Conservation (phyloP, 2,797 vertebrate genomes). For the Cynopterus sphinx region DNA sequence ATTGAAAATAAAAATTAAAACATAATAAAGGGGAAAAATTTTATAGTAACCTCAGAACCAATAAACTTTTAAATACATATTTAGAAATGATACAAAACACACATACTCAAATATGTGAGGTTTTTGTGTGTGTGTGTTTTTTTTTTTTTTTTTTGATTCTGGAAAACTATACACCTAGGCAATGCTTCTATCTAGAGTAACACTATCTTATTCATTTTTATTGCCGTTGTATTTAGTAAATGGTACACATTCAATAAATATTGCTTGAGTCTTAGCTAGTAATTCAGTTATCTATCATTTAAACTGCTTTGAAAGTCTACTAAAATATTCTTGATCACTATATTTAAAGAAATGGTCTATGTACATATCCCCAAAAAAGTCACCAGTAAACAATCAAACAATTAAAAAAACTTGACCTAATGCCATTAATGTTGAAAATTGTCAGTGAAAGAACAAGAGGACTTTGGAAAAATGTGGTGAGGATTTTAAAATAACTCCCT, state of each 20-base stretch:
- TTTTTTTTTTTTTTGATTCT: not conserved
- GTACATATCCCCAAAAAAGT: not conserved
- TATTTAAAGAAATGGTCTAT: not conserved
- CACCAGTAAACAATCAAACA: not conserved
- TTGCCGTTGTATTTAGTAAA: not conserved
- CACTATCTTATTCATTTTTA: not conserved
- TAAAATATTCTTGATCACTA: not conserved
- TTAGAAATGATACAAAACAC: not conserved
- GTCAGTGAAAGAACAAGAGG: not conserved
- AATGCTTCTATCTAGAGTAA: not conserved
- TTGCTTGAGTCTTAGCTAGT: not conserved
- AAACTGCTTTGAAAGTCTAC: not conserved
- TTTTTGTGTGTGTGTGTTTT: too few relatives aligned
- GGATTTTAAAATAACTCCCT: not conserved
- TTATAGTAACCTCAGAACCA: not conserved
- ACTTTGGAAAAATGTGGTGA: not conserved
- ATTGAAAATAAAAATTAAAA: not conserved
- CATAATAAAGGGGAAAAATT: not conserved
- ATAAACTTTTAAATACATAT: not conserved
- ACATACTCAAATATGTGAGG: not conserved
- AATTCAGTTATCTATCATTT: not conserved
- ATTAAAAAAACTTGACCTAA: not conserved
- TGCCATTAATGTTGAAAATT: not conserved
- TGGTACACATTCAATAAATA: not conserved
- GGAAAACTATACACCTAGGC: not conserved